These are phyloP conservation scores for Marronus borbonicus DNA, from an alignment of 2,888 invertebrate genomes.

Conservation along the genomic window DNA sequence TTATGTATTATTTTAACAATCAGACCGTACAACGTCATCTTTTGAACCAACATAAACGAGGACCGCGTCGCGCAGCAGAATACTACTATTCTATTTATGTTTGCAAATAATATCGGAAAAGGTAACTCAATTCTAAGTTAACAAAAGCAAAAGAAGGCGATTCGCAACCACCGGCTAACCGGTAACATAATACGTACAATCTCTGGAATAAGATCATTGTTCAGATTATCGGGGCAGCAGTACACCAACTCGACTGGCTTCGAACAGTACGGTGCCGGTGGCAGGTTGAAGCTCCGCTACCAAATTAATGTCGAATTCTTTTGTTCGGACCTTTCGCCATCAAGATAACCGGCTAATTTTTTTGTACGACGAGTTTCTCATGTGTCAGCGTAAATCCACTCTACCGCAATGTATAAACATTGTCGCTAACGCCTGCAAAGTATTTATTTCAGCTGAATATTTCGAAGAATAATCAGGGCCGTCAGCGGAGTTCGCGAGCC, in stretches of 20 bases:
- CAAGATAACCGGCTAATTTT: conserved; percentile 22
- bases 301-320: conserved; percentile 35
- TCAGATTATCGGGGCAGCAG: conserved; percentile 16
- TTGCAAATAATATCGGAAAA: conserved; percentile 4
- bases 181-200: conserved; percentile 27
- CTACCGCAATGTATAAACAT: background rate
- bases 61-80: no score
- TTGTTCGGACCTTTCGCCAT: conserved; percentile 25
- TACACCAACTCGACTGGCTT: conserved; percentile 3
- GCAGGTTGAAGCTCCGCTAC: background rate
- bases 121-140: conserved; percentile 16
- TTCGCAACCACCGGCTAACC: conserved; percentile 5
- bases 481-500: no score
- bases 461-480: no score
- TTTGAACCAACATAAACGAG: no score
- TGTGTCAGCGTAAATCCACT: conserved; percentile 8
- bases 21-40: no score
- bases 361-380: background rate
- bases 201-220: conserved; percentile 26
- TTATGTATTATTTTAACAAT: no score
- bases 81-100: background rate
- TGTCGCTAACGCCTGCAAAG: background rate
- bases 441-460: background rate
- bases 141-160: conserved; percentile 7
- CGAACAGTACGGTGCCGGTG: background rate